Conservation (phyloP, 2,888 invertebrate genomes). For the Watsonalla cultraria region DNA sequence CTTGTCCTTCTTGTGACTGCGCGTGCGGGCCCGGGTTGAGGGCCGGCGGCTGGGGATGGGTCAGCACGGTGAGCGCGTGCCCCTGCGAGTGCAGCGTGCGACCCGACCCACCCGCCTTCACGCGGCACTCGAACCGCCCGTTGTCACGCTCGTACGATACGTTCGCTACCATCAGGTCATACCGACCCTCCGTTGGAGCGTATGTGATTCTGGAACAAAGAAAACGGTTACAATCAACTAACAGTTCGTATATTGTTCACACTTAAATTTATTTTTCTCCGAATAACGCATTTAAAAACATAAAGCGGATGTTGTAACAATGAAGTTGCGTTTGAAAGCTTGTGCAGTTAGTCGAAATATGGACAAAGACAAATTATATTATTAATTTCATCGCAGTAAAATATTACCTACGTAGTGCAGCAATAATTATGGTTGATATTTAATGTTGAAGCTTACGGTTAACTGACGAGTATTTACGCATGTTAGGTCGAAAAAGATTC, state of each 20-base stretch:
- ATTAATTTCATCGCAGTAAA: background rate
- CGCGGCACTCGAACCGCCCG: constrained; percentile 94
- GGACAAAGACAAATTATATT: background rate
- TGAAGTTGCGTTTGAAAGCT: background rate
- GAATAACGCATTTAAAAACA: background rate
- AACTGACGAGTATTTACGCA: background rate
- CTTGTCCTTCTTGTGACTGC: constrained; percentile 89
- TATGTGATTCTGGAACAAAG: constrained; percentile 83
- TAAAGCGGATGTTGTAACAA: background rate
- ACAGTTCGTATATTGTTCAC: background rate
- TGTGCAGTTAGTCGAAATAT: background rate
- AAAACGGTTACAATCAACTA: constrained; percentile 1
- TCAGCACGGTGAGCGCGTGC: constrained; percentile 90
- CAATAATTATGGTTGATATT: background rate
- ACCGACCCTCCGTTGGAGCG: constrained; percentile 88
- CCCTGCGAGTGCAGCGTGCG: constrained; percentile 90
- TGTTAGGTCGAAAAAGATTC: background rate
- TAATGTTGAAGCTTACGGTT: background rate
- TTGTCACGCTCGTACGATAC: constrained; percentile 95
- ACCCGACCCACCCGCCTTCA: constrained; percentile 90
- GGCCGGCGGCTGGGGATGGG: constrained; percentile 88
- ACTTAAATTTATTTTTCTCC: background rate
- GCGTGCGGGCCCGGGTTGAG: constrained; percentile 87
- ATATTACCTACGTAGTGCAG: background rate
- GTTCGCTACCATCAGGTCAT: constrained; percentile 93